These are phyloP conservation scores for Anthopleura sola DNA, from an alignment of 64 coral and sea anemone species.

Conservation along the genomic window DNA sequence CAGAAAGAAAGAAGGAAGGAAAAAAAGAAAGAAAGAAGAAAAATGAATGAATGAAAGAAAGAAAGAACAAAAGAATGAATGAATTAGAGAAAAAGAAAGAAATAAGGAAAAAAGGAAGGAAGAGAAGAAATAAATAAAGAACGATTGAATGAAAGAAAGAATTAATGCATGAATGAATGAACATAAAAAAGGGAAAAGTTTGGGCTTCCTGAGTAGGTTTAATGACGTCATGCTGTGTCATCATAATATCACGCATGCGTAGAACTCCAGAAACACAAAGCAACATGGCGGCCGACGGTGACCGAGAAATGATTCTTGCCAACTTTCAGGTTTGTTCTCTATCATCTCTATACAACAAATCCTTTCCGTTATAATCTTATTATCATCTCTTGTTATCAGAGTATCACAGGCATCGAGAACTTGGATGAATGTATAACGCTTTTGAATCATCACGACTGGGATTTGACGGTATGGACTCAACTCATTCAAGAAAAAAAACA, in stretches of 20 bases:
- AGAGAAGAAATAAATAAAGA: too few species aligned
- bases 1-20: too few species aligned
- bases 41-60: too few species aligned
- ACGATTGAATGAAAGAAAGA: neutral
- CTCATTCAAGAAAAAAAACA: conserved; percentile 6
- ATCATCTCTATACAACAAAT: neutral
- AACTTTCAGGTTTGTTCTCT: conserved; percentile 89
- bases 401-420: conserved; percentile 96
- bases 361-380: neutral
- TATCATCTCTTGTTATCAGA: conserved; percentile 50
- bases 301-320: conserved; percentile 97
- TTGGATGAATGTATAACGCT: conserved; percentile 95
- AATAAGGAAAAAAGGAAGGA: too few species aligned
- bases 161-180: neutral
- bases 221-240: conserved; percentile 36
- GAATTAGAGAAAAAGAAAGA: too few species aligned
- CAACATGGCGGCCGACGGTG: conserved; percentile 95
- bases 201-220: conserved; percentile 2
- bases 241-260: conserved; percentile 52
- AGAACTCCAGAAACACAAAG: conserved; percentile 33
- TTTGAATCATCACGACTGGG: conserved; percentile 89
- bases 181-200: neutral
- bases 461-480: conserved; percentile 70
- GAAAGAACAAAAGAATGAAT: too few species aligned
- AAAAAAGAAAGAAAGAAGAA: too few species aligned